Evolutionary conservation across 2,888 invertebrate species (phyloP).

Genomic region (Hydraecia micacea): DNA sequence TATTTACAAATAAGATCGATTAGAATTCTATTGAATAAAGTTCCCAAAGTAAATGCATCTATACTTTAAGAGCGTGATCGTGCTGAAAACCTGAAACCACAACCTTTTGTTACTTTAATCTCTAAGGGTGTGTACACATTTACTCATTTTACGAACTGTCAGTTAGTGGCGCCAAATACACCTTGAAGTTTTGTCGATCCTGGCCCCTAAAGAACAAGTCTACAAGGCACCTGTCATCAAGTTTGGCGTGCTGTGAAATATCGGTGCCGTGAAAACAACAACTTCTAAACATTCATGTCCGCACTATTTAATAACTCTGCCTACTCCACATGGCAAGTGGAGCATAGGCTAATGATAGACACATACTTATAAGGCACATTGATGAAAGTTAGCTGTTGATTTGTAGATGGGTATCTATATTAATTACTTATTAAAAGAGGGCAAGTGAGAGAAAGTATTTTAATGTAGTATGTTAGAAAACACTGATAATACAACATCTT

Average conservation of each 20-base stretch:
- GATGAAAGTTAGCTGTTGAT: constrained; percentile 11
- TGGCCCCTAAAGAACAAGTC: neutral
- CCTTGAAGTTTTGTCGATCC: neutral
- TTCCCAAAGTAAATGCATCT: neutral
- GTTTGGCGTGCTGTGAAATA: neutral
- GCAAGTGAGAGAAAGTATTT: neutral
- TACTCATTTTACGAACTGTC: neutral
- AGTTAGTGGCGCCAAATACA: neutral
- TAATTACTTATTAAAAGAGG: neutral
- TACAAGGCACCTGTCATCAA: neutral
- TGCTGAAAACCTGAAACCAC: neutral
- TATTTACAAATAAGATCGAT: neutral
- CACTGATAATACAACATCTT: no score
- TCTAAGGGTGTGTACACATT: neutral
- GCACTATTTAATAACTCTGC: constrained; percentile 13
- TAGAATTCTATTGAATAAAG: neutral
- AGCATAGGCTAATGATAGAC: neutral
- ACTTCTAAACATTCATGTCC: neutral
- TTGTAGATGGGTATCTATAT: neutral
- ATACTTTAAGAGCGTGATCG: neutral
- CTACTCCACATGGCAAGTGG: constrained; percentile 8
- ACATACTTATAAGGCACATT: constrained; percentile 3
- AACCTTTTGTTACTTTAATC: neutral
- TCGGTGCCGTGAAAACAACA: neutral
- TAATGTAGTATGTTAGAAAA: neutral